These are phyloP conservation scores for Columba guinea DNA, from an alignment of 2,797 vertebrate species.

Conservation along the genomic window DNA sequence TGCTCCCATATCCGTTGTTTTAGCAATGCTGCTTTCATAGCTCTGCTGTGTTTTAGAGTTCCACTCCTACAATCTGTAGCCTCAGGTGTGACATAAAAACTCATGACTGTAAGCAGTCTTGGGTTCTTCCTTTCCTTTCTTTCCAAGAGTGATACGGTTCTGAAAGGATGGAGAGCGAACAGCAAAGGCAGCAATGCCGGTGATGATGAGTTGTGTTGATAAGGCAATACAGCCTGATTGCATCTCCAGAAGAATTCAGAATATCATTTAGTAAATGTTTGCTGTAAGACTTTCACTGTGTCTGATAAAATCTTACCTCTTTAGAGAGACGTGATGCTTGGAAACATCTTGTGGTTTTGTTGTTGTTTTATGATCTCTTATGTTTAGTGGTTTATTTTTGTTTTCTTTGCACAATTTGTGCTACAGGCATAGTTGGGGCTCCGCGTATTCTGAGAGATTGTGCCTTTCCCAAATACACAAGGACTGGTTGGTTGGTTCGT, in stretches of 20 bases:
- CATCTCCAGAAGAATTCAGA: not conserved
- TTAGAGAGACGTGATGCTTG: not conserved
- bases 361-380: not conserved
- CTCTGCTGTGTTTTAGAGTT: not conserved
- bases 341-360: not conserved
- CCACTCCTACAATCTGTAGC: not conserved
- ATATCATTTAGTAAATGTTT: not conserved
- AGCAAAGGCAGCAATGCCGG: not conserved
- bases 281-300: not conserved
- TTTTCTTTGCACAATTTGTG: not conserved
- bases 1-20: not conserved
- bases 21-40: not conserved
- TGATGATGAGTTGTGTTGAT: not conserved
- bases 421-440: not conserved
- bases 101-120: not conserved
- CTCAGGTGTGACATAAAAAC: not conserved
- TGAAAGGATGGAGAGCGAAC: not conserved
- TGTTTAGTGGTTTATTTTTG: not conserved
- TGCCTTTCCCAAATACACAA: not conserved
- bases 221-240: not conserved
- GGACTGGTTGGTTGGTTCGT: not conserved
- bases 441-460: not conserved
- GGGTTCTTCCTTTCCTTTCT: not conserved
- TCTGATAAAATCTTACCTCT: constrained; percentile 1
- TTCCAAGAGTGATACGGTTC: not conserved